phyloP scores from a whole-genome alignment of 2,888 invertebrate species.

The Keiferia lycopersicella region DNA sequence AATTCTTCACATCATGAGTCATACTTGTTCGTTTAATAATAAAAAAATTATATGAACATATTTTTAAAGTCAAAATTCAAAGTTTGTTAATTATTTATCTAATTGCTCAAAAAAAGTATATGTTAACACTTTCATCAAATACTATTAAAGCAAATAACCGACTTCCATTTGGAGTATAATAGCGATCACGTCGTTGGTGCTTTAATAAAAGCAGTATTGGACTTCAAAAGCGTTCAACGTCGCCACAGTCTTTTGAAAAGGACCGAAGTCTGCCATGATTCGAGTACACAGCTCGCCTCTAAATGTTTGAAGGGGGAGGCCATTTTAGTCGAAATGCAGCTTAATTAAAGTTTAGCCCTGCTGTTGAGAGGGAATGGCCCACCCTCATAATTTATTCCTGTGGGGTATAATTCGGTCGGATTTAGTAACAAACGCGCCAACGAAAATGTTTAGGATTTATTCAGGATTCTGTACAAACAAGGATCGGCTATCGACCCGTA shows the following conservation, averaged over 20 bases:
- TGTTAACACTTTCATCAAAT: neutral
- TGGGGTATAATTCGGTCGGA: constrained; percentile 68
- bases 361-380: constrained; percentile 66
- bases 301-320: constrained; percentile 68
- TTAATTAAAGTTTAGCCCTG: constrained; percentile 73
- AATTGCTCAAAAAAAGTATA: too few relatives aligned
- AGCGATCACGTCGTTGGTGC: neutral
- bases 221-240: neutral
- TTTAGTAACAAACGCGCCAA: constrained; percentile 65
- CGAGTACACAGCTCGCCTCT: constrained; percentile 51
- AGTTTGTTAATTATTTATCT: too few relatives aligned
- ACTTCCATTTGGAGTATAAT: neutral
- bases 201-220: constrained; percentile 5
- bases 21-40: too few relatives aligned
- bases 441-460: constrained; percentile 57
- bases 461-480: constrained; percentile 22
- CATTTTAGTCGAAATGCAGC: constrained; percentile 70
- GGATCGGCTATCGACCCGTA: constrained; percentile 19
- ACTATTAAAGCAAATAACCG: too few relatives aligned
- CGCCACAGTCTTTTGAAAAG: constrained; percentile 4
- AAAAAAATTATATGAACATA: too few relatives aligned
- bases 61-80: too few relatives aligned
- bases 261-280: constrained; percentile 48
- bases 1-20: too few relatives aligned
- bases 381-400: constrained; percentile 74